Evolutionary conservation across 92 coral and sea anemone species (phyloP).

Genomic region (Meandrina meandrites): DNA sequence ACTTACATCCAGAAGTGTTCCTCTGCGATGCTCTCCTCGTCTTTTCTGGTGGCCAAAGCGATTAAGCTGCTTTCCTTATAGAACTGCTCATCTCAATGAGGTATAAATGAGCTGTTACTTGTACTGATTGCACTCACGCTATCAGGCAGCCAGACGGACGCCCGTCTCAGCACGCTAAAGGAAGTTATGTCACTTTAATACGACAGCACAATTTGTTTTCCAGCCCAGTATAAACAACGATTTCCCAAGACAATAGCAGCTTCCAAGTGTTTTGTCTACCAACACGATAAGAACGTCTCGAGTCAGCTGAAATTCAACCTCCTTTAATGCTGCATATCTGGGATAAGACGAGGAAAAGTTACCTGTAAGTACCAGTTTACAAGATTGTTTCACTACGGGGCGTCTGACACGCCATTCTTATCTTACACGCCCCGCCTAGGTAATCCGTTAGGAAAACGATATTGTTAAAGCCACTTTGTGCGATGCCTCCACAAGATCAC

Average conservation of each 20-base stretch:
- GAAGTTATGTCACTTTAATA: not conserved
- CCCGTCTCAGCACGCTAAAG: not conserved
- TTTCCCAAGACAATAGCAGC: not conserved
- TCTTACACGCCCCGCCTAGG: not conserved
- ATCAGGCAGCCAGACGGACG: not conserved
- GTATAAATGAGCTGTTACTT: not conserved
- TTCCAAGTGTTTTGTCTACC: not conserved
- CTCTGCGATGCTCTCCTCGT: not conserved
- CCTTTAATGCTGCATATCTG: not conserved
- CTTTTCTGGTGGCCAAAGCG: not conserved
- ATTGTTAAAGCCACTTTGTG: not conserved
- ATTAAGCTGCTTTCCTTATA: not conserved
- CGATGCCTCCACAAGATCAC: not conserved
- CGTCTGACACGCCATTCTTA: not conserved
- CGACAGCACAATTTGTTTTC: conserved; percentile 6
- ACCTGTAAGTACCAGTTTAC: not conserved
- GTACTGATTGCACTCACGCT: not conserved
- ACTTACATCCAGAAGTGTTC: not conserved
- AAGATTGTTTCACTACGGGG: not conserved
- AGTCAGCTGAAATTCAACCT: not conserved
- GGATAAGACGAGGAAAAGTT: not conserved
- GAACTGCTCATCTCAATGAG: not conserved
- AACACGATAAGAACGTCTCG: not conserved
- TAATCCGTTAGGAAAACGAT: conserved; percentile 7
- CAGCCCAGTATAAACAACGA: not conserved